Evolutionary conservation across 2,797 vertebrate genomes (phyloP).

Genomic region (Sebastes reedi): DNA sequence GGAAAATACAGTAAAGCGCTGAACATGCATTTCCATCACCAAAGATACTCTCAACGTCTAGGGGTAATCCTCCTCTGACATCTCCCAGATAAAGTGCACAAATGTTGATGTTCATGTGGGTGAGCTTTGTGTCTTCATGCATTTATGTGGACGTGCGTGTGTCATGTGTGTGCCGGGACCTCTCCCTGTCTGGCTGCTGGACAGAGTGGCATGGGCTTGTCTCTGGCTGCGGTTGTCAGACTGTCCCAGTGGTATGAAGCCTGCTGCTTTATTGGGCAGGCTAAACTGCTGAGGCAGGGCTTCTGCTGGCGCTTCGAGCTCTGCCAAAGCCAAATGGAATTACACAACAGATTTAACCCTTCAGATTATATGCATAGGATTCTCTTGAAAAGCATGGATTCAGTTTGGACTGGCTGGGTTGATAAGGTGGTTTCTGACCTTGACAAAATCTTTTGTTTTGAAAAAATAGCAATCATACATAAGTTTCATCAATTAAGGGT

Average conservation of each 20-base stretch:
- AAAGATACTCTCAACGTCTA: background rate
- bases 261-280: constrained; percentile 83
- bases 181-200: constrained; percentile 72
- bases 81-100: background rate
- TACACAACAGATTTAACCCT: constrained; percentile 78
- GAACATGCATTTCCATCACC: constrained; percentile 44
- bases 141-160: constrained; percentile 12
- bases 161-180: constrained; percentile 37
- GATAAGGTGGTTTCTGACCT: background rate
- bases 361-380: constrained; percentile 28
- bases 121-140: background rate
- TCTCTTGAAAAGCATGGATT: constrained; percentile 23
- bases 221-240: constrained; percentile 77
- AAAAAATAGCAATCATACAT: background rate
- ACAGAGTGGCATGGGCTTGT: constrained; percentile 77
- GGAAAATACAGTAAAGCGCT: constrained; percentile 29
- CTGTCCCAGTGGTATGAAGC: constrained; percentile 80
- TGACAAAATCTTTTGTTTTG: background rate
- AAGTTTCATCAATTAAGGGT: background rate
- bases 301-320: constrained; percentile 74
- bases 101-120: constrained; percentile 7
- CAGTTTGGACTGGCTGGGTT: background rate
- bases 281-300: constrained; percentile 84
- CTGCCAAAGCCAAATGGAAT: constrained; percentile 80
- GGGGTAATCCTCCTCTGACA: constrained; percentile 3